These are phyloP conservation scores for Denticeps clupeoides DNA, from an alignment of 2,797 vertebrate species.

Conservation along the genomic window DNA sequence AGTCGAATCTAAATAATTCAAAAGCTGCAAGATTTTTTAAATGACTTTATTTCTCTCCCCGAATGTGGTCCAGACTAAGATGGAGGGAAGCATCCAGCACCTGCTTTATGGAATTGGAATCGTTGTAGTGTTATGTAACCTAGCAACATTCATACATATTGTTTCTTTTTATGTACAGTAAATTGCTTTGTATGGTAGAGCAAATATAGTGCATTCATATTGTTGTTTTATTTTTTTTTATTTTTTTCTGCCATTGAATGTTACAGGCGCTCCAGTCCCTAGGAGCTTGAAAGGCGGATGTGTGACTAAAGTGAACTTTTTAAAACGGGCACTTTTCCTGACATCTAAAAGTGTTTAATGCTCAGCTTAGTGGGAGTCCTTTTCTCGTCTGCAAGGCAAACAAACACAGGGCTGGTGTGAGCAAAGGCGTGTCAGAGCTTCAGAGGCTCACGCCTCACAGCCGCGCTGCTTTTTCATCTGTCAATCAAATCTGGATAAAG, in stretches of 20 bases:
- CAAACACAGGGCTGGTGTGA: constrained; percentile 65
- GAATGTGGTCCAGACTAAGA: not conserved
- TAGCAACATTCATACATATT: no score
- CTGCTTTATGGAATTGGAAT: no score
- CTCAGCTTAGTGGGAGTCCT: not conserved
- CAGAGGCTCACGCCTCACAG: constrained; percentile 24
- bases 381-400: constrained; percentile 78
- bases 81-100: not conserved
- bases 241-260: not conserved
- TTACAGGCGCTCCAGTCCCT: not conserved
- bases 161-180: no score
- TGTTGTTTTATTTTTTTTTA: constrained; percentile 18
- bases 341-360: constrained; percentile 1
- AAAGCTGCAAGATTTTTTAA: constrained; percentile 33
- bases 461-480: constrained; percentile 24
- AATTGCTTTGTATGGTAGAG: no score
- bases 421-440: not conserved
- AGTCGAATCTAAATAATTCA: constrained; percentile 71
- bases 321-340: constrained; percentile 4
- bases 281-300: not conserved
- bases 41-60: no score
- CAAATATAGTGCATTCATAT: no score
- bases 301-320: constrained; percentile 2
- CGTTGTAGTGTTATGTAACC: no score
- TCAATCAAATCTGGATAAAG: constrained; percentile 39